A percentile compares a stretch with the other conserved stretches of the same genome.
phyloP scores from a whole-genome alignment of 2,888 invertebrate genomes.

The Sminthurinus aureus region DNA sequence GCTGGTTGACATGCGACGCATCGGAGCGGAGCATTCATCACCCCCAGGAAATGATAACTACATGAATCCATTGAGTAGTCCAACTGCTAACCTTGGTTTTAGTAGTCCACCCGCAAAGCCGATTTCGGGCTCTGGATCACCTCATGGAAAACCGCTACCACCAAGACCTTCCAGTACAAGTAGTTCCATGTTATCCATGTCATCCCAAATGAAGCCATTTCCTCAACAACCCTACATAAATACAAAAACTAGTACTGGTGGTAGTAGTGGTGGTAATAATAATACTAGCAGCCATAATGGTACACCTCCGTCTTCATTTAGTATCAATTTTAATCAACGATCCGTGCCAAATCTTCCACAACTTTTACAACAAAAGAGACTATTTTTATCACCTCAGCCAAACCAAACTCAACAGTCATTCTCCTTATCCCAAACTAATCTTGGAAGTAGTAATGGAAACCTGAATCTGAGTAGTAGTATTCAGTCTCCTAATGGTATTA shows the following conservation, averaged over 20 bases:
- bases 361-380: slow-evolving; percentile 51
- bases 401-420: slow-evolving; percentile 35
- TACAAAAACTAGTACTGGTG: slow-evolving; percentile 24
- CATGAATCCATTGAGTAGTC: slow-evolving; percentile 25
- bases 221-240: slow-evolving; percentile 36
- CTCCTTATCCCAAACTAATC: slow-evolving; percentile 29
- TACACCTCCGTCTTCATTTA: slow-evolving; percentile 20
- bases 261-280: background rate
- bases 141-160: slow-evolving; percentile 53
- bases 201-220: slow-evolving; percentile 35
- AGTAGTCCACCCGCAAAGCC: slow-evolving; percentile 49
- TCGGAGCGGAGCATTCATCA: slow-evolving; percentile 47
- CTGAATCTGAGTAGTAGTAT: slow-evolving; percentile 32
- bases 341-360: slow-evolving; percentile 57
- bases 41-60: slow-evolving; percentile 28
- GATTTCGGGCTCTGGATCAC: slow-evolving; percentile 24
- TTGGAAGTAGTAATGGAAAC: slow-evolving; percentile 46
- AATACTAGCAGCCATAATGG: background rate
- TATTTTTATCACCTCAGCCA: slow-evolving; percentile 56
- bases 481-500: background rate
- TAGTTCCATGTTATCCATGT: slow-evolving; percentile 44
- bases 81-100: slow-evolving; percentile 21
- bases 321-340: slow-evolving; percentile 41
- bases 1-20: slow-evolving; percentile 58
- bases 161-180: slow-evolving; percentile 56